Evolutionary conservation across 2,797 vertebrate species (phyloP), one percentile per base, ranked within the genome.

Genomic region (Gobionotothen gibberifrons): DNA sequence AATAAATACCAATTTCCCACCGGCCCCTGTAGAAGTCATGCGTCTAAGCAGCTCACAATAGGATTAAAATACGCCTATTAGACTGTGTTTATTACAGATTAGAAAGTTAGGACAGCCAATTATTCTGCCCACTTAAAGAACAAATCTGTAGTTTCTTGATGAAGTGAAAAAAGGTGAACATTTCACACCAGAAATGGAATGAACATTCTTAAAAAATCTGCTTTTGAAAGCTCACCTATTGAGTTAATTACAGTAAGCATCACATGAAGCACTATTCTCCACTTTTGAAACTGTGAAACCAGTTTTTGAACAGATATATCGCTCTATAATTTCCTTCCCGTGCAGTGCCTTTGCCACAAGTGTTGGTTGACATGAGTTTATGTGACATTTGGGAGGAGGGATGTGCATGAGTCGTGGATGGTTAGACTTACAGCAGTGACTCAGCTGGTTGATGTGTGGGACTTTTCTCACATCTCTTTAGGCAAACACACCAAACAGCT

Each of bases 1-100:
- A 94, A 94, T 91, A 94, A 94, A 93, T 90, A 96, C 93, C 92
- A 92, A 96, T 95, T 95, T 87, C 83, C 93, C 91, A 93, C 93
- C 10, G 72, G 93, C 95, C 93, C 93, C 93, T 95, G 94, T 91
- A 90, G 87, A 89, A 93, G 86, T 89, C 80, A 92, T 79, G 72
- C 83, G 81, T 90, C 87, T 88, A 82, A 94, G 93, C 91, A 85
- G 72, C 72, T 78, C 74, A 86, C 88, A 83, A 76, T 77, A 75
- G 85, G 89, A 93, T 93, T 91, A 92, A 86, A 90, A 83, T 55
- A 36, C 7, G 78, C 79, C 88, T 89, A 79, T 90, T 89, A 82
- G 65, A 85, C 82, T 89, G 70, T 78, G 85, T 83, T 89, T 89
- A 87, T 85, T 87, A 80, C 86, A 83, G 74, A 85, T 89, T 86